Evolutionary conservation across 2,113 vertebrate species (phyloP).

Genomic region (Microcebus murinus): DNA sequence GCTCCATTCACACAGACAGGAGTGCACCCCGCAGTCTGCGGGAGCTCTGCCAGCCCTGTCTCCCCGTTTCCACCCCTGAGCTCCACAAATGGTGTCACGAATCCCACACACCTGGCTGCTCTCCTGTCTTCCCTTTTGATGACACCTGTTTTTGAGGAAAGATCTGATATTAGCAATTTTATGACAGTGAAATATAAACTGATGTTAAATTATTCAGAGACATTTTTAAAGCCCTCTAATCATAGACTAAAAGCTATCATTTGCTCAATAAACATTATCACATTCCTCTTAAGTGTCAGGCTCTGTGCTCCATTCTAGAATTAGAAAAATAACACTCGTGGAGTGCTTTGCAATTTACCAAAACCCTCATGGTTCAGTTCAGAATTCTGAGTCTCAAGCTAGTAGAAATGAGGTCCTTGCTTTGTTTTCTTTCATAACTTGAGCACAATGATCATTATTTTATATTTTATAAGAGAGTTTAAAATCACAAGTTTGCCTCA

Average conservation of each 20-base stretch:
- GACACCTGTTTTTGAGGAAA: background rate
- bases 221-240: background rate
- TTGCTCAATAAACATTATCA: background rate
- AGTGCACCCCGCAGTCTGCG: fast-evolving
- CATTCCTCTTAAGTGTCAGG: background rate
- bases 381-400: background rate
- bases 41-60: background rate
- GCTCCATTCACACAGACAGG: fast-evolving
- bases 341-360: background rate
- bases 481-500: conserved; percentile 17
- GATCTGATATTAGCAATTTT: background rate
- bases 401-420: background rate
- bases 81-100: background rate
- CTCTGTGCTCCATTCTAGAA: background rate
- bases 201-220: background rate
- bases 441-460: background rate
- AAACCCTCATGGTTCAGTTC: background rate
- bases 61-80: no score
- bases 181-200: background rate
- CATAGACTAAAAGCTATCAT: background rate
- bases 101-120: fast-evolving
- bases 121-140: background rate
- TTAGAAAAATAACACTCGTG: background rate
- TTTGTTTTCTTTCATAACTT: background rate
- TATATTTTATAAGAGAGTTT: background rate